Conservation (phyloP, 2,113 vertebrate genomes). For the Bettongia penicillata region DNA sequence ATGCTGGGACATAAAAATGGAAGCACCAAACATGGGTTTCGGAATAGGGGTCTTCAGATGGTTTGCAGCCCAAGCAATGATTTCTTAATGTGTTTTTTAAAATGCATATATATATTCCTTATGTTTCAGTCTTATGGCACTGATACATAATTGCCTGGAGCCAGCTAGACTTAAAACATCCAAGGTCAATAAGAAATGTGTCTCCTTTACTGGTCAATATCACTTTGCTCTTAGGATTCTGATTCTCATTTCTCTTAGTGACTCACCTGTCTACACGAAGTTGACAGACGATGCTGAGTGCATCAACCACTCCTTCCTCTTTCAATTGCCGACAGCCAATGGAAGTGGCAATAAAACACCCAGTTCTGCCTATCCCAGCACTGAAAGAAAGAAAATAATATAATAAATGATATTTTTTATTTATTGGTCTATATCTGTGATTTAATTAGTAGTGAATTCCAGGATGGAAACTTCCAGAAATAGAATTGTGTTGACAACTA, state of each 20-base stretch:
- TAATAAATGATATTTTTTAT: neutral
- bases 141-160: neutral
- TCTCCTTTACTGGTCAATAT: rapidly evolving
- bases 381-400: conserved; percentile 82
- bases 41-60: neutral
- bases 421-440: neutral
- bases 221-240: neutral
- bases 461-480: neutral
- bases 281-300: conserved; percentile 93
- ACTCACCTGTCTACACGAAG: conserved; percentile 94
- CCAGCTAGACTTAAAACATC: neutral
- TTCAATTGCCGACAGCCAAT: conserved; percentile 95
- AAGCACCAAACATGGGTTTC: neutral
- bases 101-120: neutral
- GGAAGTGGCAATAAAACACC: conserved; percentile 96
- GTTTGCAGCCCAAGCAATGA: neutral
- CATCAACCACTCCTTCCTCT: conserved; percentile 91
- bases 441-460: neutral
- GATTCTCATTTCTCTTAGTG: neutral
- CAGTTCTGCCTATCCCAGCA: conserved; percentile 97
- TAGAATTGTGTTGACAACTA: neutral
- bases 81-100: neutral
- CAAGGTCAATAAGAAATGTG: neutral
- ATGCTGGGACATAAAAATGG: neutral
- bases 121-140: neutral